Evolutionary conservation across 2,888 invertebrate species (phyloP), one percentile per base, ranked within the genome.

Genomic region (Anoncus sp.): DNA sequence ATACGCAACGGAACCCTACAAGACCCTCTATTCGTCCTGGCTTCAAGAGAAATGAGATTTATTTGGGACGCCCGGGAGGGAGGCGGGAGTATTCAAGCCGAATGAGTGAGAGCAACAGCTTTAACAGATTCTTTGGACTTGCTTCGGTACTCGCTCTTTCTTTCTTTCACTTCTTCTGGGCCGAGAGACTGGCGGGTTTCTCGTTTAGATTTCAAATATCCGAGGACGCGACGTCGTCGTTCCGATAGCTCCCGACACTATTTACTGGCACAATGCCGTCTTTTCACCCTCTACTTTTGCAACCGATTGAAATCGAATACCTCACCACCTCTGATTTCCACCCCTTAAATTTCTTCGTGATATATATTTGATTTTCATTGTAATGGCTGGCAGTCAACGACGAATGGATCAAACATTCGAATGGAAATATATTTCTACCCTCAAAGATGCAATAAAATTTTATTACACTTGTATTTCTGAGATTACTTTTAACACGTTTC

Each of bases 1-100:
- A 65, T 43, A 59, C 47, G 18, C 75, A 35, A 18, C 43, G 24
- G 18, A 20, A 47, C 57, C 49, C 62, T 63, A 12, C n/a, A 38
- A 12, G 35, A 57, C 47, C 27, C 57, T 24, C 47, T 47, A 40
- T 74, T 60, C 67, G 45, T 69, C 67, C 18, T 53, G 75, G 62
- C 67, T 75, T 65, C 70, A 59, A 47, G 75, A 70, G 75, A 75
- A 75, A 75, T 75, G 65, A 70, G 75, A 75, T 75, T 75, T 75
- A 75, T 77, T 66, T 57, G 51, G 57, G 24, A n/a, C n/a, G n/a
- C n/a, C n/a, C n/a, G n/a, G n/a, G n/a, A n/a, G n/a, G n/a, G n/a
- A n/a, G n/a, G n/a, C n/a, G 74, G 12, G 38, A 49, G 47, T 38
- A 43, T 55, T 63, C 20, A 18, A 55, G 63, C 40, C 38, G 18